Conservation (phyloP, 2,888 invertebrate genomes). For the Drosophila nigricruria region DNA sequence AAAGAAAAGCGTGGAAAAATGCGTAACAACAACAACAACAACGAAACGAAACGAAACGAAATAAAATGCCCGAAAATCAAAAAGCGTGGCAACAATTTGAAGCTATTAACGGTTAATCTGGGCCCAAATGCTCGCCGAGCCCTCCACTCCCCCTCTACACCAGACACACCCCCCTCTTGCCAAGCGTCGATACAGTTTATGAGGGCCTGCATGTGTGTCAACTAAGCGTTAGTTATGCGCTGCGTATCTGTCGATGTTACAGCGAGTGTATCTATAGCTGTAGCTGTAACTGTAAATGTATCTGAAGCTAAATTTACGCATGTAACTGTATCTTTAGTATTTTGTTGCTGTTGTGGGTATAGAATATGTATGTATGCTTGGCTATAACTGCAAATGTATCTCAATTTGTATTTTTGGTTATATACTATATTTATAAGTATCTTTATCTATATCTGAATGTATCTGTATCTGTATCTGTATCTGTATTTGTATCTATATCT, state of each 20-base stretch:
- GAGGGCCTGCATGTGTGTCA: slow-evolving; percentile 42
- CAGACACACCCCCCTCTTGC: neutral
- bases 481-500: neutral
- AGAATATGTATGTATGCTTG: neutral
- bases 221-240: slow-evolving; percentile 47
- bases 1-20: slow-evolving; percentile 50
- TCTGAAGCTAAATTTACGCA: neutral
- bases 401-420: neutral
- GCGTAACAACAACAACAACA: slow-evolving; percentile 31
- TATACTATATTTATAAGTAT: neutral
- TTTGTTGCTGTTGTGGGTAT: neutral
- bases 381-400: neutral
- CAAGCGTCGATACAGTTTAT: slow-evolving; percentile 31
- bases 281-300: neutral
- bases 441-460: neutral
- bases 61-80: slow-evolving; percentile 65
- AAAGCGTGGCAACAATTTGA: slow-evolving; percentile 71
- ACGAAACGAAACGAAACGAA: slow-evolving; percentile 8
- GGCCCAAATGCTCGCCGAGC: slow-evolving; percentile 22
- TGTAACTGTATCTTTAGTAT: slow-evolving; percentile 1
- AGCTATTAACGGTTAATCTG: slow-evolving; percentile 76
- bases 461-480: neutral
- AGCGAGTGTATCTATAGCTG: neutral
- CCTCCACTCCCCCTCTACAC: neutral
- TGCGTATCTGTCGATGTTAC: slow-evolving; percentile 1